These are phyloP conservation scores for Acestrorhynchus altus DNA, from an alignment of 2,797 vertebrate species.

Conservation along the genomic window DNA sequence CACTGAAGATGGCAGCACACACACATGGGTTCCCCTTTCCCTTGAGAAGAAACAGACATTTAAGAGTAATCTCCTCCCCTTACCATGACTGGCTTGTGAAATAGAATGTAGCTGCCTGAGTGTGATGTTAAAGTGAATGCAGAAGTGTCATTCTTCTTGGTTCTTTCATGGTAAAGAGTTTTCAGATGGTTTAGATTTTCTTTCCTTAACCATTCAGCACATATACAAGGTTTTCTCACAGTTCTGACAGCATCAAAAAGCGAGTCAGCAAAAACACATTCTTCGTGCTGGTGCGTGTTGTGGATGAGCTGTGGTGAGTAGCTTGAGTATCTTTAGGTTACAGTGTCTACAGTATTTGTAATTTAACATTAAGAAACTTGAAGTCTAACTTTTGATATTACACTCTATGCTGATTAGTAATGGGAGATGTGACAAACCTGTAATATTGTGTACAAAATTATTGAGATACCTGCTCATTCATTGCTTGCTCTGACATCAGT, in stretches of 20 bases:
- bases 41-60: neutral
- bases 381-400: neutral
- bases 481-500: no score
- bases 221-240: conserved; percentile 95
- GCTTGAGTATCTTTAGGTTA: neutral
- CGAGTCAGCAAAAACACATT: conserved; percentile 98
- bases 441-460: no score
- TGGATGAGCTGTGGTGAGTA: conserved; percentile 98
- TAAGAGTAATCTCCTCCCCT: neutral
- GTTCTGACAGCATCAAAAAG: conserved; percentile 93
- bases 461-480: no score
- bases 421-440: no score
- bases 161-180: neutral
- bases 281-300: conserved; percentile 95
- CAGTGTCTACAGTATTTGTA: neutral
- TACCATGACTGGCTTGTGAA: neutral
- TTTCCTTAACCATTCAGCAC: conserved; percentile 84
- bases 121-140: neutral
- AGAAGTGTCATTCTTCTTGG: neutral
- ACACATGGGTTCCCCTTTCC: neutral
- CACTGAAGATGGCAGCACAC: neutral
- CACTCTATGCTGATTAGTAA: no score
- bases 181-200: neutral
- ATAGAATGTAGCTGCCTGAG: neutral
- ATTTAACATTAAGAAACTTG: neutral